Base-by-base conservation (phyloP, 2,113 vertebrate species). In the Phalacrocorax carbo region DNA sequence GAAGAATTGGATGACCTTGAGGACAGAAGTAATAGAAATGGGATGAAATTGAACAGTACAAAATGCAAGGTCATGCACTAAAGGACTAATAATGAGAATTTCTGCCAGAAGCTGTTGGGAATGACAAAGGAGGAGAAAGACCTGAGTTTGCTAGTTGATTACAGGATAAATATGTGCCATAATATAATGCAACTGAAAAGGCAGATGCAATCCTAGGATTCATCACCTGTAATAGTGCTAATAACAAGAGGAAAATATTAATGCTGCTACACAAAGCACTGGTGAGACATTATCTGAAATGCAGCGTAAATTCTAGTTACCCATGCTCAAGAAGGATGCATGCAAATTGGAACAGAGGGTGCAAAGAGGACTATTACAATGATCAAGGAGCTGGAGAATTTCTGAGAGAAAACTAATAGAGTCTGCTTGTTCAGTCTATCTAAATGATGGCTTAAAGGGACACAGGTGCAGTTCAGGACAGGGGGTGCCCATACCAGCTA, bases 41-140 rank as follows among this genome's bases (percentile, higher is more conserved):
- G 96, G 96, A 97, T 96, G 95, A 96, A 96, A 97, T 94, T 96
- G 96, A 96, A 96, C 93, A 96, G 96, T 95, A 86, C 96, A 97
- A 97, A 97, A 96, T 96, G 96, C 95, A 97, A 97, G 96, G 96
- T 97, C 96, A 97, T 90, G 92, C 93, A 88, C 96, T 90, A 81
- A 96, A 93, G 90, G 94, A 96, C 96, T 97, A 96, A 97, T 97
- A 97, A 97, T 97, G 94, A 97, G 96, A 97, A 97, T 94, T 96
- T 96, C 96, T 96, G 96, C 96, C 79, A 88, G 96, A 95, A 97
- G 96, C 96, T 96, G 85, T 96, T 96, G 90, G 93, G 90, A 96
- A 94, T 94, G 94, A 97, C 96, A 97, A 97, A 95, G 88, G 92
- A 96, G 34, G 82, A 97, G 94, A 97, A 96, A 95, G 95, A 93